These are phyloP conservation scores for Serinus canaria DNA, from an alignment of 2,113 vertebrate species.

Conservation along the genomic window DNA sequence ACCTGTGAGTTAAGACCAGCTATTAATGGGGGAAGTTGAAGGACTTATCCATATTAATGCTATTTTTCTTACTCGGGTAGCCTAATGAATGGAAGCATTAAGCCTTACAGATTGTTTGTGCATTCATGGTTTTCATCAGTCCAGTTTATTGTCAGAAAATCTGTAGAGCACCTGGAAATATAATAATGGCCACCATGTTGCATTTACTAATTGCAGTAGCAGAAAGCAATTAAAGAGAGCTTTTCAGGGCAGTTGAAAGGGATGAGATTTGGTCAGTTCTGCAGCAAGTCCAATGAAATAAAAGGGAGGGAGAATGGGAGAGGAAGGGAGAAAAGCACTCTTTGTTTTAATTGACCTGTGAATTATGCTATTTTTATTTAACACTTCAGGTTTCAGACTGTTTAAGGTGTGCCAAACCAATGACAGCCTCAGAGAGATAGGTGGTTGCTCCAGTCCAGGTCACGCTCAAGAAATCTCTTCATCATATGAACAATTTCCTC, in stretches of 20 bases:
- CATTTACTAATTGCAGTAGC: slow-evolving; percentile 16
- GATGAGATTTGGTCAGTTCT: neutral
- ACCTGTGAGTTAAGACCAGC: slow-evolving; percentile 49
- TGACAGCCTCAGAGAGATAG: neutral
- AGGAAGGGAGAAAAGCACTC: neutral
- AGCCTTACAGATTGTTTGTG: slow-evolving; percentile 34
- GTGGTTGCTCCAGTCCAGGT: neutral
- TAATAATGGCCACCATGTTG: neutral
- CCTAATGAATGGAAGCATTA: slow-evolving; percentile 12
- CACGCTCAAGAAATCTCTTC: neutral
- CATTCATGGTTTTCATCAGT: slow-evolving; percentile 8
- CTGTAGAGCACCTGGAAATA: slow-evolving; percentile 37
- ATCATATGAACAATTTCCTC: neutral
- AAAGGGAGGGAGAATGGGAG: neutral
- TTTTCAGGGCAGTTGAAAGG: neutral
- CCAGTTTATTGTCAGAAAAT: slow-evolving; percentile 34
- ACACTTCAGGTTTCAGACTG: neutral
- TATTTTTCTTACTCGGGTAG: slow-evolving; percentile 5
- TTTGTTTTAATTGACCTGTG: neutral
- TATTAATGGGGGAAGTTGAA: slow-evolving; percentile 36
- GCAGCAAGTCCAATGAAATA: neutral
- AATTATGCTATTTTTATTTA: neutral
- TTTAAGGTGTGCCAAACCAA: neutral
- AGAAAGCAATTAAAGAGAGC: slow-evolving; percentile 13
- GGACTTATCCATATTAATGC: slow-evolving; percentile 30